Evolutionary conservation across 92 coral and sea anemone species (phyloP).

Genomic region (Palythoa grandis): DNA sequence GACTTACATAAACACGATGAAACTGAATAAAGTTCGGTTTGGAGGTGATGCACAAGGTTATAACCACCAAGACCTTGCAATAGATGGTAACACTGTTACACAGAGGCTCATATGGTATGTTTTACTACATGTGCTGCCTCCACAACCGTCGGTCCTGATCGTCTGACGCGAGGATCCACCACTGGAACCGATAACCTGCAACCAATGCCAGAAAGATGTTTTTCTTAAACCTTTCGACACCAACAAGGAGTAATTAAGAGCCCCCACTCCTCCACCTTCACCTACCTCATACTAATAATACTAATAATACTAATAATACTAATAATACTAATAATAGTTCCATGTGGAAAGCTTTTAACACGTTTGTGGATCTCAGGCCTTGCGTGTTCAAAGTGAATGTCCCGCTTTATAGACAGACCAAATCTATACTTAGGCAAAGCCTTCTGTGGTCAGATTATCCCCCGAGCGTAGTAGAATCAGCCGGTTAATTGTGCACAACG

Average conservation of each 20-base stretch:
- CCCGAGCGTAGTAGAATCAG: too few relatives aligned
- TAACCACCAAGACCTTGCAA: not conserved
- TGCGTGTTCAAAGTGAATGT: too few relatives aligned
- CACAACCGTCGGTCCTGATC: constrained; percentile 95
- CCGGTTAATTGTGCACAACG: too few relatives aligned
- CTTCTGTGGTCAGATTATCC: too few relatives aligned
- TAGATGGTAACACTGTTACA: not conserved
- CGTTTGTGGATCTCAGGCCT: too few relatives aligned
- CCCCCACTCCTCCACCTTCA: not conserved
- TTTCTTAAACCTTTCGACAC: not conserved
- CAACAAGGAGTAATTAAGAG: not conserved
- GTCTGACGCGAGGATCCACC: constrained; percentile 83
- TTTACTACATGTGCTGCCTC: constrained; percentile 98
- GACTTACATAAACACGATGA: not conserved
- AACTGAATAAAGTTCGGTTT: not conserved
- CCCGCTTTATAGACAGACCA: too few relatives aligned
- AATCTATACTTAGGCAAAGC: too few relatives aligned
- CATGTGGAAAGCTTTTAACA: too few relatives aligned
- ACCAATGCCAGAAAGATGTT: not conserved
- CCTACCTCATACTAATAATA: too few relatives aligned
- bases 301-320: too few relatives aligned
- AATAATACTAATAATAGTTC: too few relatives aligned
- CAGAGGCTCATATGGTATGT: constrained; percentile 75
- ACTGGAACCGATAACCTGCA: constrained; percentile 93
- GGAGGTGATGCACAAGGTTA: not conserved